These are phyloP conservation scores for Thelaira solivaga DNA, from an alignment of 2,888 invertebrate genomes.

Conservation along the genomic window DNA sequence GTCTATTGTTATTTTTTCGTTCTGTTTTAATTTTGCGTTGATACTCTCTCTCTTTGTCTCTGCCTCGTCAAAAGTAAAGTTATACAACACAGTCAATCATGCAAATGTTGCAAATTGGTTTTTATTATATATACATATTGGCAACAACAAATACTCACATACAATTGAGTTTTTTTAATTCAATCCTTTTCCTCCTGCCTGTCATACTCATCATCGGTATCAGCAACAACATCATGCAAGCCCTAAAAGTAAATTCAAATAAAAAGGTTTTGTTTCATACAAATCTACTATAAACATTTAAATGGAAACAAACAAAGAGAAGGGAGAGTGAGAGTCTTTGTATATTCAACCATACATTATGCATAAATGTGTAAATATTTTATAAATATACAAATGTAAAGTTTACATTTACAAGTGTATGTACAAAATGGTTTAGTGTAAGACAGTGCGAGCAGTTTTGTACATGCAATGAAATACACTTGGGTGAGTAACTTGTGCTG, in stretches of 20 bases:
- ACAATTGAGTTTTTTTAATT: constrained; percentile 18
- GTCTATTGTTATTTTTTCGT: constrained; percentile 47
- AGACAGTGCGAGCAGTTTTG: no score
- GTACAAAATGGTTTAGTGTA: constrained; percentile 34
- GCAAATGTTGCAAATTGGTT: constrained; percentile 62
- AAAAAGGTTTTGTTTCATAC: constrained; percentile 25
- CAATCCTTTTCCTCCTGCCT: constrained; percentile 6
- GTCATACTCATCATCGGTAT: background rate
- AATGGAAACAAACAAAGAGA: no score
- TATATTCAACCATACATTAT: constrained; percentile 55
- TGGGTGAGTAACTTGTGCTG: no score
- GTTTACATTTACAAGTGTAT: constrained; percentile 36
- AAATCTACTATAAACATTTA: no score
- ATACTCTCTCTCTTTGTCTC: constrained; percentile 41
- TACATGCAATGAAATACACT: no score
- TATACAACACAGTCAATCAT: constrained; percentile 60
- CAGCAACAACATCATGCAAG: background rate
- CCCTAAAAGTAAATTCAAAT: background rate
- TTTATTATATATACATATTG: constrained; percentile 52
- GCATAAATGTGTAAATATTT: constrained; percentile 56
- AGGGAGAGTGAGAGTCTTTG: constrained; percentile 48
- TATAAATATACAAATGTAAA: constrained; percentile 2
- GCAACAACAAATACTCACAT: constrained; percentile 18
- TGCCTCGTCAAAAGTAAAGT: no score
- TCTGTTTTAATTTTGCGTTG: constrained; percentile 4